A percentile compares a stretch with the other conserved stretches of the same genome.
phyloP scores from a whole-genome alignment of 2,888 invertebrate genomes.

The Netelia fuscicornis region DNA sequence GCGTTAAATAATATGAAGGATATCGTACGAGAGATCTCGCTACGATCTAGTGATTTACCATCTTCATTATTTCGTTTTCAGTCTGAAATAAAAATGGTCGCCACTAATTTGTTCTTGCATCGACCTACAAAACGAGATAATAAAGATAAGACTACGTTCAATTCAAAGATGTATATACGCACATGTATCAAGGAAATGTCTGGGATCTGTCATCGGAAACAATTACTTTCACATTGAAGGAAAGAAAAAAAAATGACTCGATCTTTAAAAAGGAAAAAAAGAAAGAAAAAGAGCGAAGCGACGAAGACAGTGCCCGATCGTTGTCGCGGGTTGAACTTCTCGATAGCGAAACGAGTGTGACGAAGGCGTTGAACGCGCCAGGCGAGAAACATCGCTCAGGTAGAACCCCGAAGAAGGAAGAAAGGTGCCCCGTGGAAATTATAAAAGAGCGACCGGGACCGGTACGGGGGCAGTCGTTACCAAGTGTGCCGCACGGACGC shows the following conservation, averaged over 20 bases:
- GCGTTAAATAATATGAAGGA: neutral
- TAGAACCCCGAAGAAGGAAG: slow-evolving; percentile 69
- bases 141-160: too few species aligned
- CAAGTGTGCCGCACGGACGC: slow-evolving; percentile 77
- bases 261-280: neutral
- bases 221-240: neutral
- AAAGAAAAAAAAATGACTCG: neutral
- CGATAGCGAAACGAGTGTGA: slow-evolving; percentile 8
- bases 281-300: neutral
- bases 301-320: neutral
- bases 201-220: neutral
- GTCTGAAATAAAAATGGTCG: neutral
- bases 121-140: neutral
- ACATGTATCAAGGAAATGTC: neutral
- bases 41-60: slow-evolving; percentile 13
- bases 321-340: slow-evolving; percentile 6
- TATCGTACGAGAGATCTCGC: neutral
- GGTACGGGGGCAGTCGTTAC: slow-evolving; percentile 80
- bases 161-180: neutral
- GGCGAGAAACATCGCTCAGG: slow-evolving; percentile 56
- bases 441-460: slow-evolving; percentile 80
- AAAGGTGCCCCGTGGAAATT: slow-evolving; percentile 79
- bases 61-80: slow-evolving; percentile 7
- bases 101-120: neutral
- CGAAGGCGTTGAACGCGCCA: slow-evolving; percentile 16